Base-by-base conservation (phyloP, 2,797 vertebrate genomes). In the Rhincodon typus region DNA sequence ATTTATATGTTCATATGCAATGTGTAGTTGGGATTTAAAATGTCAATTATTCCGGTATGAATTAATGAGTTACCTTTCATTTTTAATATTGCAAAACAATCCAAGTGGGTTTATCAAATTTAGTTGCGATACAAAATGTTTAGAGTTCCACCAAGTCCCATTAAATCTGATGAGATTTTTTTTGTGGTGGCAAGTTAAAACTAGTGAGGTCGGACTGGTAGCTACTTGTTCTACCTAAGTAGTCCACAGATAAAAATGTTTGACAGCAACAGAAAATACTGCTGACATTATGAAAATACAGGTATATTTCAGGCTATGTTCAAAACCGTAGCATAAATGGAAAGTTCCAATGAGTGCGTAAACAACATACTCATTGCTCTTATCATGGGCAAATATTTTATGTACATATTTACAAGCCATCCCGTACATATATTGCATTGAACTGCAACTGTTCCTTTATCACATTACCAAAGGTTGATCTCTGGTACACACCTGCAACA, bases 401-500 rank as follows among this genome's bases (percentile, higher is more conserved):
- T 67, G 0, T 34, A 90, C 57, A 90, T 34, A 90, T 90, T 84
- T 38, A 84, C 79, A 42, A 42, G 38, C 38, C 19, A 21, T 23
- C 19, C 79, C 46, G 4, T 6, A 42, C 12, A 38, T 23, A 34
- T 90, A 53, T 38, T 66, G 21, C 57, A 91, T 38, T 4, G 27
- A 30, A 57, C 17, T 57, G 27, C 87, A n/a, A 17, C 15, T 66
- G 57, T n/a, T n/a, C 27, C 30, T 27, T 23, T 0, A 30, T 90
- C 13, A n/a, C 10, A 23, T 53, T 12, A 15, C 17, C 46, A 79
- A 62, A 57, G 50, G 23, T 15, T n/a, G 62, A 67, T n/a, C n/a
- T 74, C 23, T 62, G 13, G 30, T 95, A 95, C 98, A 97, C 97
- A 99, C 99, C 98, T 98, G 98, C 98, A 99, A 96, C 99, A 99